phyloP scores from a whole-genome alignment of 1,140 invertebrate species.

The Holcopasites calliopsidis region DNA sequence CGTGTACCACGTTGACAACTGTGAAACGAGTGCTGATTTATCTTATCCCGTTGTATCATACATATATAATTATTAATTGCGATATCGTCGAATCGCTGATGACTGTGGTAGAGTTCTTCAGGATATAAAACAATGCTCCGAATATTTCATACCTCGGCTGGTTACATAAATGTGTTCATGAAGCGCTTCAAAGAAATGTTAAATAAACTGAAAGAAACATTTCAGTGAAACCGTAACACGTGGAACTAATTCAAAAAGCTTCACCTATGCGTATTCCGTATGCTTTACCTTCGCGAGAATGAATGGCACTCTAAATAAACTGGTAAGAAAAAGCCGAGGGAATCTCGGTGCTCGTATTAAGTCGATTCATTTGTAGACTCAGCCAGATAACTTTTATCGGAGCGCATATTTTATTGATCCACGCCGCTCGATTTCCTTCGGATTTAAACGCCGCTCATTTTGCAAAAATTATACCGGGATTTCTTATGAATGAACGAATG shows the following conservation, averaged over 20 bases:
- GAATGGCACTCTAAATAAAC: not conserved
- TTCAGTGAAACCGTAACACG: not conserved
- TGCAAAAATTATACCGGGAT: not conserved
- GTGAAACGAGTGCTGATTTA: not conserved
- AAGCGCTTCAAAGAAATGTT: no score
- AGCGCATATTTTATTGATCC: not conserved
- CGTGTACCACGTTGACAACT: not conserved
- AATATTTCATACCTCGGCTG: no score
- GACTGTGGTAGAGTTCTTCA: no score
- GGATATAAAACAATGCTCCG: no score
- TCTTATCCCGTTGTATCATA: not conserved
- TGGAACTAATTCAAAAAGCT: not conserved
- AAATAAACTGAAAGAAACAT: no score
- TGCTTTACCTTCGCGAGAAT: not conserved
- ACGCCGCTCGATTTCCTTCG: not conserved
- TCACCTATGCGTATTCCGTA: not conserved
- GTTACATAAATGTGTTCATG: no score
- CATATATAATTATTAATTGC: not conserved
- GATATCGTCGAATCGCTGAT: not conserved
- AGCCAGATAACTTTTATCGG: not conserved
- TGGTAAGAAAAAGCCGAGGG: no score
- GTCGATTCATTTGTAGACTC: not conserved
- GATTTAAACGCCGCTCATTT: not conserved
- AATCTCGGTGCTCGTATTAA: no score
- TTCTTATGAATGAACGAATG: slow-evolving; percentile 11